Base-by-base conservation (phyloP, 30 jellyfish, hydroid and myxozoan genomes). In the Aurelia coerulea region DNA sequence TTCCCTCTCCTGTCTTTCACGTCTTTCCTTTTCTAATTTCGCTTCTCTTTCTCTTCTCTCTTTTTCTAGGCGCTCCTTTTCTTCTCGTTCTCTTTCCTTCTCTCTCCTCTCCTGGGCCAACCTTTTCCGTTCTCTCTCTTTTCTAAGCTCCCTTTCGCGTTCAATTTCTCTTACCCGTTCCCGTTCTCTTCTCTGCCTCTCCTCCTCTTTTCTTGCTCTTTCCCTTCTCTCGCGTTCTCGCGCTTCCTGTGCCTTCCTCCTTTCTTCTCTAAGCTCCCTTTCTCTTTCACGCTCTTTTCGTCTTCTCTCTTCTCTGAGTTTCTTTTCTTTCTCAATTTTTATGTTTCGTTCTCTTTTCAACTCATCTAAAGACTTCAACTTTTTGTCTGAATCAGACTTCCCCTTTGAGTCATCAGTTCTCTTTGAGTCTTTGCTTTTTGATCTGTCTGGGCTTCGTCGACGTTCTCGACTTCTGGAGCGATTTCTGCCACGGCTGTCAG, bases 131-230 rank as follows among this genome's bases (percentile, higher is more conserved):
- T 86, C 95, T 34, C 90, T 76, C 68, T 70, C 65, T 53, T 68
- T 78, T 52, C 90, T 84, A 14, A 70, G 74, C 73, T 90, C 97
- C 37, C 97, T 89, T 46, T 90, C 97, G 51, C 84, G 59, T 63
- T 95, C 99, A 15, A 83, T 60, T 67, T 94, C 99, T 10, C 96
- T 74, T 73, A 90, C 95, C 56, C 88, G 80, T 59, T 95, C 96
- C 18, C 96, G 79, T 19, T 95, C 99, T 52, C 89, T 78, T 32
- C 95, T 80, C 37, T 84, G 77, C 65, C 97, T 84, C 60, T 94
- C 97, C 41, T 96, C 99, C 81, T 94, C 99, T 51, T 65, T 84
- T 52, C 94, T 91, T 35, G 94, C 99, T 46, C 99, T 60, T 68
- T 87, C 97, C 15, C 97, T 91, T 76, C 99, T 68, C 66, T 94